Evolutionary conservation across 2,888 invertebrate species (phyloP).

Genomic region (Trissolcus brochymenae): DNA sequence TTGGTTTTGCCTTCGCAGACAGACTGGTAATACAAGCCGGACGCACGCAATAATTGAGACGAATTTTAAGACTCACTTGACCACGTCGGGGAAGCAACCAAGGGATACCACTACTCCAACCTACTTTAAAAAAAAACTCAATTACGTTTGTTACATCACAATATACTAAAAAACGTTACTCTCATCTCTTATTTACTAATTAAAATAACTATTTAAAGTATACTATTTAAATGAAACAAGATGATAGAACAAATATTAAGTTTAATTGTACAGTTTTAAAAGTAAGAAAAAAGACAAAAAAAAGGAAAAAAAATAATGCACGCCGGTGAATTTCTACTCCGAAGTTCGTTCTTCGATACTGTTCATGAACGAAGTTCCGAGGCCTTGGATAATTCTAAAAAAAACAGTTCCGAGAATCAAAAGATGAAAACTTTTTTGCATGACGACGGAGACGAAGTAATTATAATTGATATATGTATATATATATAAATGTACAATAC

Average conservation of each 20-base stretch:
- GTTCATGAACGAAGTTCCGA: conserved; percentile 1
- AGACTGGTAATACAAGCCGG: conserved; percentile 77
- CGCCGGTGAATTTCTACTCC: too few species aligned
- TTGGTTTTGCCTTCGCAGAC: conserved; percentile 77
- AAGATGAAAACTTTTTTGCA: too few species aligned
- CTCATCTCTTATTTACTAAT: conserved; percentile 22
- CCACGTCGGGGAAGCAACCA: conserved; percentile 76
- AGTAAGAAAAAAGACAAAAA: too few species aligned
- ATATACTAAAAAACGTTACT: conserved; percentile 69
- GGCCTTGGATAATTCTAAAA: conserved; percentile 10
- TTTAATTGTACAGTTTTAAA: too few species aligned
- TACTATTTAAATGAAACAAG: background rate
- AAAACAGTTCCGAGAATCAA: conserved; percentile 29
- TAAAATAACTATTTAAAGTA: too few species aligned
- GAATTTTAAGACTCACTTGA: conserved; percentile 77
- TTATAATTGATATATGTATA: conserved; percentile 27
- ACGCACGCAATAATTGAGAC: conserved; percentile 77
- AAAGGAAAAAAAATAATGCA: too few species aligned
- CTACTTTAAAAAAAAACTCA: conserved; percentile 71
- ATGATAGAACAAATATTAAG: background rate
- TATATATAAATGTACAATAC: conserved; percentile 48
- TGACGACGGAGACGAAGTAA: conserved; percentile 36
- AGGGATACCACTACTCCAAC: conserved; percentile 73
- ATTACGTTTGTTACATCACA: conserved; percentile 73
- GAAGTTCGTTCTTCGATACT: too few species aligned